Evolutionary conservation across 1,140 invertebrate species (phyloP).

Genomic region (Drosophila ercepeae): DNA sequence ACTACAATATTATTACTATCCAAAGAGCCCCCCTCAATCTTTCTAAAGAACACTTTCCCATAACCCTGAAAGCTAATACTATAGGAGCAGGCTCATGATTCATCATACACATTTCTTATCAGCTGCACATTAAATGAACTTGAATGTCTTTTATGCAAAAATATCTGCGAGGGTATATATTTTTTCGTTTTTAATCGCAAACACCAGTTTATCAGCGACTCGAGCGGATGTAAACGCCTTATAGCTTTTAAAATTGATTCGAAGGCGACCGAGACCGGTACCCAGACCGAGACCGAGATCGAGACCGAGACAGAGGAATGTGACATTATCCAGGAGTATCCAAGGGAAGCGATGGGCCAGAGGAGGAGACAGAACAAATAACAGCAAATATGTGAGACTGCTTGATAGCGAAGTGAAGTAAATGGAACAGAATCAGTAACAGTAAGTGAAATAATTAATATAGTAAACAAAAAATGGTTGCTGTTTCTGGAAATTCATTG

Average conservation of each 20-base stretch:
- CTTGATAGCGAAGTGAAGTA: slow-evolving; percentile 51
- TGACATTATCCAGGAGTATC: slow-evolving; percentile 2
- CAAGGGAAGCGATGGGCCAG: slow-evolving; percentile 5
- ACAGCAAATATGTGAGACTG: slow-evolving; percentile 80
- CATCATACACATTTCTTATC: slow-evolving; percentile 58
- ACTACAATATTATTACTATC: slow-evolving; percentile 22
- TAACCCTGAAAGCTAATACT: slow-evolving; percentile 25
- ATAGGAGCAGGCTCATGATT: slow-evolving; percentile 30
- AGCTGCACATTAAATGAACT: slow-evolving; percentile 14
- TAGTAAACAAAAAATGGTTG: not conserved
- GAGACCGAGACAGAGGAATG: slow-evolving; percentile 18
- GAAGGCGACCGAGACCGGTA: slow-evolving; percentile 16
- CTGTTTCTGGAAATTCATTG: slow-evolving; percentile 42
- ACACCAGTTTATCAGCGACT: slow-evolving; percentile 60
- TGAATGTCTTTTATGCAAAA: slow-evolving; percentile 32
- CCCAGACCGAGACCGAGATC: no score
- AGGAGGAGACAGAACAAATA: slow-evolving; percentile 45
- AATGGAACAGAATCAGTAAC: slow-evolving; percentile 16
- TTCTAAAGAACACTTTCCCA: slow-evolving; percentile 3
- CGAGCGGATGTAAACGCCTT: slow-evolving; percentile 75
- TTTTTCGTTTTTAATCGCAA: slow-evolving; percentile 39
- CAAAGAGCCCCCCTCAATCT: slow-evolving; percentile 3
- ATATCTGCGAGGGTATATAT: slow-evolving; percentile 1
- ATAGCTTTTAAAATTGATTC: slow-evolving; percentile 22
- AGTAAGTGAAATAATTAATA: not conserved